Percentiles rank a stretch among this genome's conserved stretches.
Evolutionary conservation across 2,888 invertebrate species (phyloP).

Genomic region (Cordylochernes scorpioides): DNA sequence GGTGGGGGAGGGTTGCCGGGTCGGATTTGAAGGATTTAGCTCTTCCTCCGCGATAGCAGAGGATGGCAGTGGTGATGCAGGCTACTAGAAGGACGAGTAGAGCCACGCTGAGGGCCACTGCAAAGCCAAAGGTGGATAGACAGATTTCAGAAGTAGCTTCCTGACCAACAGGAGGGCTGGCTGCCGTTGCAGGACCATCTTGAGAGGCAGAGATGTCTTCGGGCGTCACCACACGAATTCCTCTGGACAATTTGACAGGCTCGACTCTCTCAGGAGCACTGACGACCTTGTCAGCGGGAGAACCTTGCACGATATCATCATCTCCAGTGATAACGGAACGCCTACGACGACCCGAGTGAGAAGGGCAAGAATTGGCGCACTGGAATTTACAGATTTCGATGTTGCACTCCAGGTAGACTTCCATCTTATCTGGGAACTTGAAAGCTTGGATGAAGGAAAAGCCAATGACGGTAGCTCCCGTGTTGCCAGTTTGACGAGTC

Average conservation of each 20-base stretch:
- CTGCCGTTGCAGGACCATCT: slow-evolving; percentile 3
- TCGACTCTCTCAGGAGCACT: slow-evolving; percentile 19
- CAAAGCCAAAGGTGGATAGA: slow-evolving; percentile 34
- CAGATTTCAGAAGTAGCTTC: slow-evolving; percentile 28
- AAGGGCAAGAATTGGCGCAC: slow-evolving; percentile 11
- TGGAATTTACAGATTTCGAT: slow-evolving; percentile 31
- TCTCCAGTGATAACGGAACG: background rate
- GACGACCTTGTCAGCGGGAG: background rate
- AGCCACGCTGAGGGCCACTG: slow-evolving; percentile 33
- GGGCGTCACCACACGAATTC: slow-evolving; percentile 37
- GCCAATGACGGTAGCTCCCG: slow-evolving; percentile 35
- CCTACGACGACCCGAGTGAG: background rate
- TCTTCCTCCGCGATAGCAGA: too few species aligned
- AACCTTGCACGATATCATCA: too few species aligned
- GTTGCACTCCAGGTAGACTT: slow-evolving; percentile 43
- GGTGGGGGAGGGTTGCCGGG: too few species aligned
- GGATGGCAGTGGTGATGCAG: slow-evolving; percentile 27
- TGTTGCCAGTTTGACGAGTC: slow-evolving; percentile 22
- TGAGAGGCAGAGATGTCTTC: slow-evolving; percentile 31
- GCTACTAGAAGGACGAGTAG: slow-evolving; percentile 33
- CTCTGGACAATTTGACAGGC: slow-evolving; percentile 35
- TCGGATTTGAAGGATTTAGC: too few species aligned
- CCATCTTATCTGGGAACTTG: slow-evolving; percentile 42
- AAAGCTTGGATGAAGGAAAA: slow-evolving; percentile 41
- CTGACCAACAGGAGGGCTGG: slow-evolving; percentile 5